Evolutionary conservation across 2,888 invertebrate species (phyloP).

Genomic region (Dromius quadrimaculatus): DNA sequence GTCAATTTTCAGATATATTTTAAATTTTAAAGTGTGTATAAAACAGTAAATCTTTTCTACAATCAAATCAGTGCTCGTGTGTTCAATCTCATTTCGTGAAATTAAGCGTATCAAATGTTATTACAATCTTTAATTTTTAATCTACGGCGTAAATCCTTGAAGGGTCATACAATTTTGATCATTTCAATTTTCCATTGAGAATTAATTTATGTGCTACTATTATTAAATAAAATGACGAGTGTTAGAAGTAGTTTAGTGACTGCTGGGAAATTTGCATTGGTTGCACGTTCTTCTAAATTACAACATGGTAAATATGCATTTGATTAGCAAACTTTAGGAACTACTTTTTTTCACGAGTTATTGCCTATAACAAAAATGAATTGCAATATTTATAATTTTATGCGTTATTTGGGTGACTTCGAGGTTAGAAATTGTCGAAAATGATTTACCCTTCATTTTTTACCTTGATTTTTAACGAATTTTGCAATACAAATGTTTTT

Average conservation of each 20-base stretch:
- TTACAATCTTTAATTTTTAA: conserved; percentile 17
- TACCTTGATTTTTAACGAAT: too few relatives aligned
- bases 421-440: too few relatives aligned
- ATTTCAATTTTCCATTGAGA: conserved; percentile 11
- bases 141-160: conserved; percentile 49
- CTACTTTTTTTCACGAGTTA: background rate
- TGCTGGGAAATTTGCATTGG: conserved; percentile 65
- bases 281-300: conserved; percentile 61
- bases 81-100: conserved; percentile 8
- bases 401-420: too few relatives aligned
- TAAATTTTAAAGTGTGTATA: conserved; percentile 48
- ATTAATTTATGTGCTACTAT: background rate
- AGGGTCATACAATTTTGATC: conserved; percentile 25
- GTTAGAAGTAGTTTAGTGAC: conserved; percentile 65
- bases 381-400: too few relatives aligned
- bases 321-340: too few relatives aligned
- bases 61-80: conserved; percentile 26
- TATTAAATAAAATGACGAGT: conserved; percentile 62
- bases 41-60: conserved; percentile 11
- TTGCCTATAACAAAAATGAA: too few relatives aligned
- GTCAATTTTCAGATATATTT: conserved; percentile 35
- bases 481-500: too few relatives aligned
- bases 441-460: too few relatives aligned
- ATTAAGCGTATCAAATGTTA: conserved; percentile 4
- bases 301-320: conserved; percentile 63